These are phyloP conservation scores for Aphaenogaster floridana DNA, from an alignment of 1,140 invertebrate species.

Conservation along the genomic window DNA sequence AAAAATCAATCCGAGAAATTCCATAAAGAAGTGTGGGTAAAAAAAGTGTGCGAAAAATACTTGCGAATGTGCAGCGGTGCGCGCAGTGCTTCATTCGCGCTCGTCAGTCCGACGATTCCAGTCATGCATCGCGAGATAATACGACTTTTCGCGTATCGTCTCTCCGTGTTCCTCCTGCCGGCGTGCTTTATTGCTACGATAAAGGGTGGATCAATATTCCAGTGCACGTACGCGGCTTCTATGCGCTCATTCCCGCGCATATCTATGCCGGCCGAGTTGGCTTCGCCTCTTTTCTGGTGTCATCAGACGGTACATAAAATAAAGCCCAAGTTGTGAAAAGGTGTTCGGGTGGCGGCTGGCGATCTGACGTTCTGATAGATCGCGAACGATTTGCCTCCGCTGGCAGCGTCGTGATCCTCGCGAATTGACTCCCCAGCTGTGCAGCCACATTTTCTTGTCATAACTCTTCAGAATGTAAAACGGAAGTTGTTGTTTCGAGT, in stretches of 20 bases:
- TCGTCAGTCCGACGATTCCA: constrained; percentile 31
- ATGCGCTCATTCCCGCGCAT: constrained; percentile 60
- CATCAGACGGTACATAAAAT: constrained; percentile 56
- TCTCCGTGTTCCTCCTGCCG: constrained; percentile 18
- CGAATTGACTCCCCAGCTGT: background rate
- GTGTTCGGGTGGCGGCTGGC: constrained; percentile 12
- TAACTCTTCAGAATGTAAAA: background rate
- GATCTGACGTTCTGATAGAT: background rate
- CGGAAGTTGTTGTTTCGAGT: background rate
- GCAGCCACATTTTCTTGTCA: background rate
- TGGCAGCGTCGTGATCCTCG: background rate
- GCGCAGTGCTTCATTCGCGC: background rate
- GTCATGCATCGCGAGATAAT: constrained; percentile 38
- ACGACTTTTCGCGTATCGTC: constrained; percentile 58
- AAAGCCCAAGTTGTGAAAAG: constrained; percentile 21
- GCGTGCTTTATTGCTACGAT: constrained; percentile 63
- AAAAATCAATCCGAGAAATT: background rate
- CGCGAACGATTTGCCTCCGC: background rate
- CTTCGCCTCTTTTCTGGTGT: constrained; percentile 22
- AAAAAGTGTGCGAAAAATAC: background rate
- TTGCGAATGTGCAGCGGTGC: background rate
- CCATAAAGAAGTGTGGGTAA: background rate
- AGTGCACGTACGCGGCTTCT: constrained; percentile 44
- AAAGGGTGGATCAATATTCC: constrained; percentile 70
- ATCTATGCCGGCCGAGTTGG: constrained; percentile 54